A percentile compares a stretch with the other conserved stretches of the same genome.
These are phyloP conservation scores for Notodonta dromedarius DNA, from an alignment of 2,888 invertebrate genomes.

Conservation along the genomic window DNA sequence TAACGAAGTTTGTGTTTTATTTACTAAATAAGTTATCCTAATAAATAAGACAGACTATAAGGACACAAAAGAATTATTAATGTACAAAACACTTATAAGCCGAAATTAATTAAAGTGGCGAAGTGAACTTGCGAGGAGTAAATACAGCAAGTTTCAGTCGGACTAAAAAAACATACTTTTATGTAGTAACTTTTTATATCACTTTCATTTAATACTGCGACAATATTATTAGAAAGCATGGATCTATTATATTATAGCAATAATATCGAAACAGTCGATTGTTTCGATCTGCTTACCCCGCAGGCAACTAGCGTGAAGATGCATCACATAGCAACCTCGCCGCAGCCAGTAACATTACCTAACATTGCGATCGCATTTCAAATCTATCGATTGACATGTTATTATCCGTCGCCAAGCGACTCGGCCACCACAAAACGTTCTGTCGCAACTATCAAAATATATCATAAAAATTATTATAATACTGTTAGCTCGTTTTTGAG, in stretches of 20 bases:
- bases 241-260: too few species aligned
- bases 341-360: constrained; percentile 27
- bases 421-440: constrained; percentile 54
- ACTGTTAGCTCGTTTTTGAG: constrained; percentile 41
- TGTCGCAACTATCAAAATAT: constrained; percentile 23
- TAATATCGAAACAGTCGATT: too few species aligned
- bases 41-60: too few species aligned
- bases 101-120: too few species aligned
- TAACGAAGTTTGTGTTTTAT: constrained; percentile 51
- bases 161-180: too few species aligned
- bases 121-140: too few species aligned
- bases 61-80: too few species aligned
- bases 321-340: constrained; percentile 17
- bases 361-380: constrained; percentile 38
- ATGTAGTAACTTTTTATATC: too few species aligned
- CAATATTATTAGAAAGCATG: too few species aligned
- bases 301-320: constrained; percentile 14
- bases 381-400: constrained; percentile 59
- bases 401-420: constrained; percentile 62
- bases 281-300: neutral
- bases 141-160: too few species aligned
- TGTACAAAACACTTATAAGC: too few species aligned
- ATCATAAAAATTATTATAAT: constrained; percentile 13
- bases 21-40: neutral
- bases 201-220: too few species aligned